Evolutionary conservation across 2,888 invertebrate genomes (phyloP), one percentile per base, ranked within the genome.

Genomic region (Metellina segmentata): DNA sequence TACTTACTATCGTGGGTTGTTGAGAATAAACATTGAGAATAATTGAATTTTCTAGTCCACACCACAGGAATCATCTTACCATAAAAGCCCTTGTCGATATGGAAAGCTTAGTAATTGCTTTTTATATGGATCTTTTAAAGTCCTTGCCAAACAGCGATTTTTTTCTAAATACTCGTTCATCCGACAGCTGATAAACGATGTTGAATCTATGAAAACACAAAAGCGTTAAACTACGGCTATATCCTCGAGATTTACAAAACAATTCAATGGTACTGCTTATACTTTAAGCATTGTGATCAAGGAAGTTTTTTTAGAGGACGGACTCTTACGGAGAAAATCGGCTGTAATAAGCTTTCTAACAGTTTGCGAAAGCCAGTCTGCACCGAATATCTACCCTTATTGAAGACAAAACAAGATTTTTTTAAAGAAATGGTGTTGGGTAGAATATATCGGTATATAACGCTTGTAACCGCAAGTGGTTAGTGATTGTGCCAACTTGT

Each of bases 131-230:
- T 19, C 49, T 77, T 77, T 49, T 77, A 72, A 85, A 83, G 11
- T 52, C 71, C 34, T 52, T 83, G 74, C 72, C 83, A 72, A 72
- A 85, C 34, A 75, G 49, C 53, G 16, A 61, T 51, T 85, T 61
- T 75, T 75, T 85, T 75, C 8, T 85, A 85, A 85, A 61, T 48
- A 71, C 53, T 82, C 71, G 61, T 61, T 19, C 61, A 61, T 61
- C 11, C 7, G 49, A 71, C 51, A 71, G 51, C 49, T 49, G n/a
- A 51, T 69, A 13, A 69, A 69, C 13, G 52, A 6, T 9, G 11
- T 34, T 34, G 34, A 34, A 34, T 34, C 34, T 2, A 34, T 34
- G 34, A 34, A 8, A 61, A 61, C 9, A 16, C 9, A 61, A 16
- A 61, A 61, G 11, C 34, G 34, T 61, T 9, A 16, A 61, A 16